A percentile compares a stretch with the other conserved stretches of the same genome.
These are phyloP conservation scores for Drosophila gaucha DNA, from an alignment of 2,888 invertebrate species.

Conservation along the genomic window DNA sequence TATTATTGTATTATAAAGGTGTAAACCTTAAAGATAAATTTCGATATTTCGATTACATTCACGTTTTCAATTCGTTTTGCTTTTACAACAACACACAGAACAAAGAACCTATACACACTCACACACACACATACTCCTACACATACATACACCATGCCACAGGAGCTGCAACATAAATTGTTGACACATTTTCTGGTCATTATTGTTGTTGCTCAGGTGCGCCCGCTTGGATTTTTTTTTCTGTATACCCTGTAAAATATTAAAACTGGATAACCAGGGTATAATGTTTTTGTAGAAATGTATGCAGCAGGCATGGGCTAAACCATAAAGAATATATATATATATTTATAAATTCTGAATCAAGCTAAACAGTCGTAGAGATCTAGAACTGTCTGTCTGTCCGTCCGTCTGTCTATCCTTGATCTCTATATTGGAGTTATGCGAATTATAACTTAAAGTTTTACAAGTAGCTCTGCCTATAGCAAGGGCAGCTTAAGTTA, in stretches of 20 bases:
- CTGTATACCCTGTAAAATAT: not conserved
- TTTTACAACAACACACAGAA: slow-evolving; percentile 73
- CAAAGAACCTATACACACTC: slow-evolving; percentile 56
- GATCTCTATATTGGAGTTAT: no score
- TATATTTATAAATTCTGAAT: no score
- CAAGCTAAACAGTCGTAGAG: no score
- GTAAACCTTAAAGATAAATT: slow-evolving; percentile 42
- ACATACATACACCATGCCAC: slow-evolving; percentile 28
- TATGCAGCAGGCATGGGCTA: no score
- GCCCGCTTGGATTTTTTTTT: slow-evolving; percentile 40
- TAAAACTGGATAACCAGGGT: not conserved
- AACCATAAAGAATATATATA: no score
- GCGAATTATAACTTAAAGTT: no score
- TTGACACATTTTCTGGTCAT: slow-evolving; percentile 59
- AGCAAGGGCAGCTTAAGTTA: no score
- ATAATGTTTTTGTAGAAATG: not conserved
- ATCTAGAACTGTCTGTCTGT: no score
- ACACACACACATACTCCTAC: slow-evolving; percentile 27
- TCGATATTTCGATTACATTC: slow-evolving; percentile 52
- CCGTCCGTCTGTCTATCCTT: no score
- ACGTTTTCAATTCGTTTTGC: slow-evolving; percentile 65
- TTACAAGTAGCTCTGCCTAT: no score
- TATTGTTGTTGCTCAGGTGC: slow-evolving; percentile 63
- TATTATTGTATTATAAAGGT: not conserved
- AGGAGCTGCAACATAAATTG: slow-evolving; percentile 66